Evolutionary conservation across 2,797 vertebrate species (phyloP).

Genomic region (Typhlichthys eigenmanni): DNA sequence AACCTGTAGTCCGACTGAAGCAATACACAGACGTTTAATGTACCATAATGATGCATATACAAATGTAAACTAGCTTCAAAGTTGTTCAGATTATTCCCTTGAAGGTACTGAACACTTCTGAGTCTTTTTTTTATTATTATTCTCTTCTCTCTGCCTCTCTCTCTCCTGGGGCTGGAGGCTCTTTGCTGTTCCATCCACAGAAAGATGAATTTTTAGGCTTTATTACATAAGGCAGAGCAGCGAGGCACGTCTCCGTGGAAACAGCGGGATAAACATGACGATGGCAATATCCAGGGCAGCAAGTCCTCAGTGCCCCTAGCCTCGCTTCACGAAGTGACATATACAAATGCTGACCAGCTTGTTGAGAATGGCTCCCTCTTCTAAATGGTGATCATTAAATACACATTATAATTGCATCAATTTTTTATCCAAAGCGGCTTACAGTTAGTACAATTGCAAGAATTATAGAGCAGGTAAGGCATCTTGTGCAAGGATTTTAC

Average conservation of each 20-base stretch:
- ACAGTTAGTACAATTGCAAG: too few species aligned
- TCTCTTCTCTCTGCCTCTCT: slow-evolving; percentile 3
- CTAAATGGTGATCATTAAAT: too few species aligned
- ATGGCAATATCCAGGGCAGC: slow-evolving; percentile 40
- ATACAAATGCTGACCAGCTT: too few species aligned
- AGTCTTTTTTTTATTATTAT: neutral
- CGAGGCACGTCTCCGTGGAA: slow-evolving; percentile 56
- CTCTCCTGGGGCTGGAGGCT: slow-evolving; percentile 14
- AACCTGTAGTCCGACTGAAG: neutral
- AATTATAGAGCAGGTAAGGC: too few species aligned
- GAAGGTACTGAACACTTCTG: neutral
- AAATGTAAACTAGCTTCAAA: neutral
- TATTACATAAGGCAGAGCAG: slow-evolving; percentile 53
- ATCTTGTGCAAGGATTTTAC: too few species aligned
- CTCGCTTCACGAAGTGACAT: slow-evolving; percentile 31
- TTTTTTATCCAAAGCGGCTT: too few species aligned
- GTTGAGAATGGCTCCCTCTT: too few species aligned
- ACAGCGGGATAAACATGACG: slow-evolving; percentile 58
- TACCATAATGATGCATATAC: too few species aligned
- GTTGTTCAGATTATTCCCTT: slow-evolving; percentile 23
- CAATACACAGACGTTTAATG: neutral
- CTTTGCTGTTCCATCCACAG: slow-evolving; percentile 45
- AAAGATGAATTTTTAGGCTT: slow-evolving; percentile 63
- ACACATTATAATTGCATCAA: too few species aligned
- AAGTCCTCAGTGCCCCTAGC: slow-evolving; percentile 31